phyloP scores from a whole-genome alignment of 1,140 invertebrate genomes.

The Drosophila sturtevanti region DNA sequence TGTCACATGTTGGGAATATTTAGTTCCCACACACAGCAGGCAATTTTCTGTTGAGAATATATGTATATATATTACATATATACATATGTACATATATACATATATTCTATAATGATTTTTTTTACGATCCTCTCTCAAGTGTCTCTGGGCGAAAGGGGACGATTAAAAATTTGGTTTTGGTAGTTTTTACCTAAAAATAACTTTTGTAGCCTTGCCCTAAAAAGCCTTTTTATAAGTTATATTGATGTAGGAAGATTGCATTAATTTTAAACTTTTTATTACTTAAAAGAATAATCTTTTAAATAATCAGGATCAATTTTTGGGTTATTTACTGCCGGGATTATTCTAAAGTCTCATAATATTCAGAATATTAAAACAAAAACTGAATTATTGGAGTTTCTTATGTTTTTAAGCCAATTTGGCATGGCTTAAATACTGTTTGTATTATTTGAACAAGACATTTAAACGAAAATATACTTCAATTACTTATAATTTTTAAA shows the following conservation, averaged over 20 bases:
- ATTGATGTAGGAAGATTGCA: background rate
- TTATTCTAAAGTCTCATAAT: too few relatives aligned
- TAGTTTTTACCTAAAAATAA: constrained; percentile 32
- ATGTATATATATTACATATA: constrained; percentile 11
- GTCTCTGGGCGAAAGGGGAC: constrained; percentile 4
- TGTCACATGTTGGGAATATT: constrained; percentile 68
- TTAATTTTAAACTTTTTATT: background rate
- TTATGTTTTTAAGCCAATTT: too few relatives aligned
- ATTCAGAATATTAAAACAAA: too few relatives aligned
- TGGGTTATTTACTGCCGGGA: too few relatives aligned
- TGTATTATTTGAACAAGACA: too few relatives aligned
- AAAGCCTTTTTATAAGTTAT: constrained; percentile 2
- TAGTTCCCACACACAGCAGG: constrained; percentile 78
- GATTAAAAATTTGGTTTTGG: background rate
- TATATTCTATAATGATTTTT: constrained; percentile 35
- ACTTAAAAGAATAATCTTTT: background rate
- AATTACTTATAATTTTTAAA: too few relatives aligned
- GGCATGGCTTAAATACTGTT: too few relatives aligned
- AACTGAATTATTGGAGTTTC: too few relatives aligned
- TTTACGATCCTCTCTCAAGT: constrained; percentile 65
- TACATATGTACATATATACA: too few relatives aligned
- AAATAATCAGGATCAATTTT: too few relatives aligned
- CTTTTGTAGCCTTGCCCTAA: constrained; percentile 30
- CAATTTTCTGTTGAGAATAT: constrained; percentile 41
- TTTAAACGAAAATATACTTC: too few relatives aligned